Evolutionary conservation across 2,797 vertebrate species (phyloP).

Genomic region (Siniperca obscura): DNA sequence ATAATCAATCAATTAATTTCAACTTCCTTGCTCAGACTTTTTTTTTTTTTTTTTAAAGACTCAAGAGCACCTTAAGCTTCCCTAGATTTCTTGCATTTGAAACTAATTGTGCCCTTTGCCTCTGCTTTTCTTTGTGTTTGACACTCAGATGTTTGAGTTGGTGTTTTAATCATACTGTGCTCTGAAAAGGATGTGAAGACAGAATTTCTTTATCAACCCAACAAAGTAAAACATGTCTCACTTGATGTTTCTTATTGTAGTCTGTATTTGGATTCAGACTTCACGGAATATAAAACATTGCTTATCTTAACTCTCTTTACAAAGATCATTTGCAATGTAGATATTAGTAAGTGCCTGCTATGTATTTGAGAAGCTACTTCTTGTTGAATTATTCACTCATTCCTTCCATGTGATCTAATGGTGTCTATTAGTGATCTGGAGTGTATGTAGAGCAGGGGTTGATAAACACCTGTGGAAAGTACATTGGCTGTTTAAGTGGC

Average conservation of each 20-base stretch:
- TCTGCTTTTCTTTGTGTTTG: background rate
- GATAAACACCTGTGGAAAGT: slow-evolving; percentile 46
- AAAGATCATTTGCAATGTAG: slow-evolving; percentile 50
- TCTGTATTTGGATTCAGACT: slow-evolving; percentile 8
- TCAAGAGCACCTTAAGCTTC: background rate
- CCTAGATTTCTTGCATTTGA: slow-evolving; percentile 3
- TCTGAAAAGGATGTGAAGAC: slow-evolving; percentile 1
- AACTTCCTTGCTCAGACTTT: too few relatives aligned
- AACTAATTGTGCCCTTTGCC: slow-evolving; percentile 14
- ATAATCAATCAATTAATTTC: background rate
- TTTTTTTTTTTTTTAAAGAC: background rate
- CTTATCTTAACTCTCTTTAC: slow-evolving; percentile 21
- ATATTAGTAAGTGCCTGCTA: slow-evolving; percentile 47
- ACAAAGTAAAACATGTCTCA: background rate
- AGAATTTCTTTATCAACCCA: background rate
- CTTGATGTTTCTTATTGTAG: background rate
- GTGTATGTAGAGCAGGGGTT: slow-evolving; percentile 15
- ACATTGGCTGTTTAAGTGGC: slow-evolving; percentile 54
- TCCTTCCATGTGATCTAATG: slow-evolving; percentile 41
- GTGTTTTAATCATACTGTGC: background rate
- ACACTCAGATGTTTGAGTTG: background rate
- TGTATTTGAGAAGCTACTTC: slow-evolving; percentile 48
- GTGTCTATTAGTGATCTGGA: slow-evolving; percentile 61
- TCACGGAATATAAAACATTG: background rate
- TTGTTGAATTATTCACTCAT: slow-evolving; percentile 66